Conservation (phyloP, 2,113 vertebrate species). For the Muscicapa adusta region DNA sequence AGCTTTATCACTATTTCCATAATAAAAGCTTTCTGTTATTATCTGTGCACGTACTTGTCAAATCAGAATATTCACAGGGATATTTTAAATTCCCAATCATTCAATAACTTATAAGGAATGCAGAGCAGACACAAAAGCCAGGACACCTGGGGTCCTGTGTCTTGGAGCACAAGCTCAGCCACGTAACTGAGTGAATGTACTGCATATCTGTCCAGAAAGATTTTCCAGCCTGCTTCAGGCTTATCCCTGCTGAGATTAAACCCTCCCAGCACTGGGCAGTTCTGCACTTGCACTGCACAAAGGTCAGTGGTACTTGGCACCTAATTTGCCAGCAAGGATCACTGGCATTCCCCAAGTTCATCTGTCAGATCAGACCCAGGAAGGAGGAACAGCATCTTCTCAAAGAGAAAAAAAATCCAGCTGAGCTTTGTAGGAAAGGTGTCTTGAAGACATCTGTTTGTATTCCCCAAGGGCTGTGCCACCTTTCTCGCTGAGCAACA, state of each 20-base stretch:
- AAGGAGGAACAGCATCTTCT: neutral
- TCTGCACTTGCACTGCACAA: neutral
- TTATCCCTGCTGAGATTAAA: neutral
- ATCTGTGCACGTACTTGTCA: slow-evolving; percentile 16
- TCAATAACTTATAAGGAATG: slow-evolving; percentile 4
- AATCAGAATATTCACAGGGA: slow-evolving; percentile 8
- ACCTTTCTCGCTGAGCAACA: neutral
- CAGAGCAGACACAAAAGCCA: neutral
- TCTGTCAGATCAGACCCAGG: neutral
- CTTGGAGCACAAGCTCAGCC: neutral
- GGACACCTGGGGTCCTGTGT: neutral
- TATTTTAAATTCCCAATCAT: neutral
- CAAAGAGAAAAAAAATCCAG: neutral
- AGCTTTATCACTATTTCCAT: slow-evolving; percentile 39
- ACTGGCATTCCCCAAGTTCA: neutral
- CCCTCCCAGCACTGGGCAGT: neutral
- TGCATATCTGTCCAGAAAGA: neutral
- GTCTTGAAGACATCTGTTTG: neutral
- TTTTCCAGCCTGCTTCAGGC: neutral
- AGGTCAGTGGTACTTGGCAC: neutral
- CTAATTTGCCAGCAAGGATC: neutral
- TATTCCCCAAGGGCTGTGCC: neutral
- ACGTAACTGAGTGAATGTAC: neutral
- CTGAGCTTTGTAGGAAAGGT: neutral
- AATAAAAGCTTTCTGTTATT: slow-evolving; percentile 45